phyloP scores from a whole-genome alignment of 2,888 invertebrate genomes.

The Pasiphila rectangulata region DNA sequence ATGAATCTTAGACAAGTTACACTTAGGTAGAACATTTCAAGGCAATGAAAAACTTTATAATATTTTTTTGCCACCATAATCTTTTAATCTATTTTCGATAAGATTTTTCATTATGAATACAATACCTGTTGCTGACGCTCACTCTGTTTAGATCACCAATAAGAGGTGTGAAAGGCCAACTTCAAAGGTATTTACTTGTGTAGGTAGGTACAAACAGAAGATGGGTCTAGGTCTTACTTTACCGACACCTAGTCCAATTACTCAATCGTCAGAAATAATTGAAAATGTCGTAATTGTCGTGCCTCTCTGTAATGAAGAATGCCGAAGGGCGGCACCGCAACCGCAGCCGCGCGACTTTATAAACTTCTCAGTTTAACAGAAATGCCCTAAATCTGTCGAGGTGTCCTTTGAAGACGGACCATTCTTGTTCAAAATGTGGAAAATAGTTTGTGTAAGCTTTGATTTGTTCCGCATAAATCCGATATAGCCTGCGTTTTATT shows the following conservation, averaged over 20 bases:
- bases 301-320: conserved; percentile 62
- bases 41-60: too few species aligned
- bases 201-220: background rate
- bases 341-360: conserved; percentile 60
- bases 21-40: too few species aligned
- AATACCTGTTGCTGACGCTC: too few species aligned
- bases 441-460: conserved; percentile 58
- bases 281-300: conserved; percentile 61
- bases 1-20: too few species aligned
- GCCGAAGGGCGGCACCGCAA: conserved; percentile 47
- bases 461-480: background rate
- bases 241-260: conserved; percentile 13
- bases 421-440: conserved; percentile 52
- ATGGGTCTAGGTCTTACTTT: background rate
- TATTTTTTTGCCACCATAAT: too few species aligned
- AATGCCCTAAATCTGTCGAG: conserved; percentile 44
- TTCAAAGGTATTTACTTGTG: too few species aligned
- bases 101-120: too few species aligned
- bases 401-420: conserved; percentile 38
- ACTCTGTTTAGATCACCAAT: too few species aligned
- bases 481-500: background rate
- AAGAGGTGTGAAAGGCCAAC: too few species aligned
- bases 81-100: too few species aligned
- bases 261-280: conserved; percentile 26
- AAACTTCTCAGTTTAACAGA: conserved; percentile 45